Base-by-base conservation (phyloP, 2,888 invertebrate genomes). In the Phortica magna region DNA sequence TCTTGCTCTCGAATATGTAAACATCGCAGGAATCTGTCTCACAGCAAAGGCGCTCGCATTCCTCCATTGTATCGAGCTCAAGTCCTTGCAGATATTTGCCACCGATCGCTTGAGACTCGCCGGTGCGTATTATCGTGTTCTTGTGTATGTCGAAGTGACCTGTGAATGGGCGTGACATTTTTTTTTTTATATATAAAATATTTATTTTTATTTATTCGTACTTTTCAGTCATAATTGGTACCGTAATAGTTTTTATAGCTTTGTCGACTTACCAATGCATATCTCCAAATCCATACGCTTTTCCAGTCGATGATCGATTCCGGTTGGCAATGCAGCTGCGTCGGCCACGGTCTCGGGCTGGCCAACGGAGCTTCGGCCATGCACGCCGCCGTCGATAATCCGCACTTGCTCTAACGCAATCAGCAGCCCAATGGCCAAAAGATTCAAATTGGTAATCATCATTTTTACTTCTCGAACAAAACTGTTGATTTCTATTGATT, bases 1-100 rank as follows among this genome's bases (percentile, higher is more conserved):
- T 86, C 95, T 97, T 98, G 90, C 98, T 96, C 91, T 98, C 98
- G 90, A 96, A 98, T 83, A 98, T 96, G 91, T 97, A 98, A 39
- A 98, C 97, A 92, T 98, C 97, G 92, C 98, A 98, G 79, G 94
- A 92, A 72, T 95, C 95, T 3, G 97, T 97, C 92, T 96, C 95
- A 92, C 98, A 98, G 93, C 98, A 98, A 80, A 97, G 94, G 73
- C 95, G 94, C 88, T 97, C 93, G 90, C 98, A 98, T 90, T 97
- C 97, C 84, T 95, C 94, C 82, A 96, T 94, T 74, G 96, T 94
- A 83, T 95, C 95, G 88, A 97, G 93, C 91, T 97, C 97, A 80
- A 96, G 94, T 91, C 97, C 97, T 89, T 96, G 96, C 70, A 98
- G 93, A 92, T 96, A 98, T 89, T 96, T 95, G 74, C 98, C 98